Evolutionary conservation across 2,113 vertebrate species (phyloP), one percentile per base, ranked within the genome.

Genomic region (Gulo gulo): DNA sequence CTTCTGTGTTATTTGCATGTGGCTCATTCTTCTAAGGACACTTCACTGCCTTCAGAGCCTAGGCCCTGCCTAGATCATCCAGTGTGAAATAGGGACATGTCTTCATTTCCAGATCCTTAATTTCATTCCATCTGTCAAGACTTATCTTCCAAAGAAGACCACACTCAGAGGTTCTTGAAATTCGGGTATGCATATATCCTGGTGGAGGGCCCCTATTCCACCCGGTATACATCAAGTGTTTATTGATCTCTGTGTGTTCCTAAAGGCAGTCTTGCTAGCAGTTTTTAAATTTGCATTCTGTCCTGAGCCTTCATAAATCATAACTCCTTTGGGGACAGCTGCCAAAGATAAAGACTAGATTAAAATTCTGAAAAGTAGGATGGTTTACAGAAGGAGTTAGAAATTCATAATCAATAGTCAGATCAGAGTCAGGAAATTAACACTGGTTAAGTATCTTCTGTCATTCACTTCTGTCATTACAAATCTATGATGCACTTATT

Each of bases 331-430:
- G 87, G 83, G 67, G n/a, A 87, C 2, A 78, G 34, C 63, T 97
- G 91, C 36, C 29, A 89, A 95, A 93, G 47, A 95, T 45, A 52
- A 45, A 97, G 50, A 89, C 45, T n/a, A 92, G 59, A 97, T 96
- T 83, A 89, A 97, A 83, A 95, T 95, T 96, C 67, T 65, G 42
- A 94, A 84, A 87, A 88, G n/a, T 63, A 82, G 45, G 92, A 39
- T 52, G 34, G 73, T 67, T 95, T 83, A 73, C 14, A 78, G 79
- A 94, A 34, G 47, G 47, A 74, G 55, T 52, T 86, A 95, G 92
- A 97, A 89, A 80, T 57, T 87, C 65, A 34, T 65, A 94, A 92
- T 86, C 80, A 69, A 74, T 74, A 34, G 57, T 84, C 50, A 92
- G 73, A 76, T 50, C 42, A 76, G 93, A 92, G 67, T 45, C 31